These are phyloP conservation scores for Octonoba sinensis DNA, from an alignment of 2,888 invertebrate genomes.

Conservation along the genomic window DNA sequence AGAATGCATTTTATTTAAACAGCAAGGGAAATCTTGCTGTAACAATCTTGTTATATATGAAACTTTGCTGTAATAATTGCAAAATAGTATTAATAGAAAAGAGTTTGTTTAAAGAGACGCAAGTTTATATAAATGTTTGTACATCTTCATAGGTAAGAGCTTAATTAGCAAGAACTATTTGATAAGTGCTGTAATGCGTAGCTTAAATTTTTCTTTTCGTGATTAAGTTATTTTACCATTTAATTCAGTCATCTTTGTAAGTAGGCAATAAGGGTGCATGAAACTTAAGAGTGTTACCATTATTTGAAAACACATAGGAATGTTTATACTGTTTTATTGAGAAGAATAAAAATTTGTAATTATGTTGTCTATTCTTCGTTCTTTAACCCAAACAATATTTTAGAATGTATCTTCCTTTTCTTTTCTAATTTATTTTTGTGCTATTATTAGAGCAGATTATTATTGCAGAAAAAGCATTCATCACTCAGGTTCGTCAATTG, in stretches of 20 bases:
- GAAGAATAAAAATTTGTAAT: conserved; percentile 14
- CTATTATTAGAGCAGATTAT: too few species aligned
- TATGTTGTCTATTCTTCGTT: neutral
- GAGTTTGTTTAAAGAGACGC: neutral
- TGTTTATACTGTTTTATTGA: conserved; percentile 35
- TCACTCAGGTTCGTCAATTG: too few species aligned
- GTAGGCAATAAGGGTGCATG: conserved; percentile 13
- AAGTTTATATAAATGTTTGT: conserved; percentile 16
- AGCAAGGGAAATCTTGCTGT: too few species aligned
- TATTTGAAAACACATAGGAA: conserved; percentile 24
- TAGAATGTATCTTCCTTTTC: too few species aligned
- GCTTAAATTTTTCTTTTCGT: neutral
- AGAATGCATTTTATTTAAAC: neutral
- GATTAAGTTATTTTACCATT: neutral
- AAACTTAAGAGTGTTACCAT: conserved; percentile 15
- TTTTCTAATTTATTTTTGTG: too few species aligned
- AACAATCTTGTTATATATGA: too few species aligned
- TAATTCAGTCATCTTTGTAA: conserved; percentile 6
- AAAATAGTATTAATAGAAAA: neutral
- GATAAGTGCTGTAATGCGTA: conserved; percentile 22
- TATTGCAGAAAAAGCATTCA: too few species aligned
- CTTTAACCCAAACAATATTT: neutral
- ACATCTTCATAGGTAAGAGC: conserved; percentile 25
- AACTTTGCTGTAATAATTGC: conserved; percentile 3
- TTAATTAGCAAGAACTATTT: conserved; percentile 21